Base-by-base conservation (phyloP, 2,888 invertebrate genomes). In the Capitulum mitella region DNA sequence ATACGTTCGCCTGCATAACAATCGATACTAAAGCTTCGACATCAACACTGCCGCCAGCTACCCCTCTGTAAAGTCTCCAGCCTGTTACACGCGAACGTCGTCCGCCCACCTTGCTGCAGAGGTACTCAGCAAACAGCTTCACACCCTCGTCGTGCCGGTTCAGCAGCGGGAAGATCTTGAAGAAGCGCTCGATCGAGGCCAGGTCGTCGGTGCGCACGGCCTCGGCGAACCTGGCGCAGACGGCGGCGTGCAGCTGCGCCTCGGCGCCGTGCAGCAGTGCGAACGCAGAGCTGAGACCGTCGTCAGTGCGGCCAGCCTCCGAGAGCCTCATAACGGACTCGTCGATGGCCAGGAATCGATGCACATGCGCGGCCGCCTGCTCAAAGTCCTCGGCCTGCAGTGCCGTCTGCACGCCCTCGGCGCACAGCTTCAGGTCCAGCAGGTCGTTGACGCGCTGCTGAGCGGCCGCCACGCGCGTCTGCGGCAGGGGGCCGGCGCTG, bases 321-420 rank as follows among this genome's bases (percentile, higher is more conserved):
- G 81, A 80, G 58, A 80, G 80, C 16, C 80, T 78, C 19, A 95
- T 84, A 22, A 93, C 87, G 81, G 90, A 90, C 84, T 96, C 95
- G 87, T 97, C 97, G 91, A 98, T 94, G 78, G 93, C 92, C 70
- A 97, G 88, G 86, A 95, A 98, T 74, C 98, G 90, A 83, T 97
- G 95, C 76, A 99, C 93, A 85, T 98, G 98, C 0, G 92, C 95
- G 22, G 98, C 98, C 79, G 97, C 97, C 87, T 94, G 93, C 86
- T 99, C 99, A 87, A 94, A 98, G 85, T 99, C 97, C 86, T 98
- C 97, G 83, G 94, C 93, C 82, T 91, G 90, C 79, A 99, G 91
- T 0, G 99, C 97, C 78, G 93, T 91, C 82, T 96, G 93, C 0
- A 99, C 98, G n/a, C 98, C 98, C 85, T 97, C 95, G 77, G 97